phyloP scores from a whole-genome alignment of 2,888 invertebrate species.

The Sepiola atlantica region DNA sequence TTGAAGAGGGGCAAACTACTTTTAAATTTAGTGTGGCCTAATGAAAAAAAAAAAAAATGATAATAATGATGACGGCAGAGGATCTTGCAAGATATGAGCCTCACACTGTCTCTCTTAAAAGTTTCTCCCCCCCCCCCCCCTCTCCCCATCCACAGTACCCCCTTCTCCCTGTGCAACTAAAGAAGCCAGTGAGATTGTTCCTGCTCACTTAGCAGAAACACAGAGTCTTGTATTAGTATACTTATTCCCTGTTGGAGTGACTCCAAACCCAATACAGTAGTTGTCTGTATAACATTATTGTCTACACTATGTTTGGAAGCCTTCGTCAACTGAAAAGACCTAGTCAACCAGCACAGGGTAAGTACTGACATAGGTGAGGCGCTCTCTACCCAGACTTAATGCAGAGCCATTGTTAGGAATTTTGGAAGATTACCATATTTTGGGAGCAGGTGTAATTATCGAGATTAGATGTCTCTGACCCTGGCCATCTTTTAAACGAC shows the following conservation, averaged over 20 bases:
- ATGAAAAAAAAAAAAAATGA: background rate
- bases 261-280: background rate
- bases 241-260: background rate
- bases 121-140: background rate
- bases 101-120: background rate
- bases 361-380: background rate
- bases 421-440: slow-evolving; percentile 32
- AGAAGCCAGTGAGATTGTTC: background rate
- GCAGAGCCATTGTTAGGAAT: background rate
- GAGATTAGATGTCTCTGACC: background rate
- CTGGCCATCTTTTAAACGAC: background rate
- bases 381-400: background rate
- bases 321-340: slow-evolving; percentile 32
- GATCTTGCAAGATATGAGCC: background rate
- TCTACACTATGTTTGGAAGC: slow-evolving; percentile 21
- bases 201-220: slow-evolving; percentile 21
- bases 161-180: too few species aligned
- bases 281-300: slow-evolving; percentile 9
- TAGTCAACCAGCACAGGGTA: slow-evolving; percentile 1
- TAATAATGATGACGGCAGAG: background rate
- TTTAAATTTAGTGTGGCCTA: background rate
- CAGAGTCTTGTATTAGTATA: slow-evolving; percentile 15
- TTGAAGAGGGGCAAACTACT: slow-evolving; percentile 5
- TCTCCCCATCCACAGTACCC: background rate
- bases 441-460: slow-evolving; percentile 32